Base-by-base conservation (phyloP, 2,797 vertebrate genomes). In the Pangasius djambal region DNA sequence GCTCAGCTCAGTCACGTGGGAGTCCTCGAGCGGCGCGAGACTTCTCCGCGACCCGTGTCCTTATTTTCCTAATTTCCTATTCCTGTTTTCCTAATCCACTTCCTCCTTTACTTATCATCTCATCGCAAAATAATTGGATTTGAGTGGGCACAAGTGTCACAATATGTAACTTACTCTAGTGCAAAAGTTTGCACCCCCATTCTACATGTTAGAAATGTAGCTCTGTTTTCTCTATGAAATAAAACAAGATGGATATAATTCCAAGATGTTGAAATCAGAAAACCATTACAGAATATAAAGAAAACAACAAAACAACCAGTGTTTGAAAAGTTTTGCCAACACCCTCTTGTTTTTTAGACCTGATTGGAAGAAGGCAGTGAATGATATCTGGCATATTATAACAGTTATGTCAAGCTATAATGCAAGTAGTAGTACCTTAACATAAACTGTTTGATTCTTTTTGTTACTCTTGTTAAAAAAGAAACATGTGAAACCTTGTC, bases 1-100 rank as follows among this genome's bases (percentile, higher is more conserved):
- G 90, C 89, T 91, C 92, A 50, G 22, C 88, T 69, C 90, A 85
- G 94, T 94, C 93, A 93, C 93, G 93, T 92, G 92, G 90, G 88
- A 88, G 87, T 89, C 85, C 87, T 92, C 90, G 90, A 90, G 85
- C 86, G 90, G 86, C 57, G 79, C 79, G 57, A 82, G 79, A 59
- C 79, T 82, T 83, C 57, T 28, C 20, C 22, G 34, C 86, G 84
- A 86, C 57, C 28, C 12, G 72, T 77, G 55, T 86, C 57, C 70
- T 78, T 65, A 63, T 86, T 77, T 50, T 37, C 52, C 59, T 63
- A 44, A 63, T 61, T 83, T 44, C 55, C 37, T 40, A 16, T 37
- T 37, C 22, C 34, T 82, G 34, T 28, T 13, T 13, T 40, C 31
- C 34, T 59, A 4, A 18, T 34, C n/a, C 16, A 34, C n/a, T 79